phyloP scores from a whole-genome alignment of 2,888 invertebrate species.

The Eledona agricola region DNA sequence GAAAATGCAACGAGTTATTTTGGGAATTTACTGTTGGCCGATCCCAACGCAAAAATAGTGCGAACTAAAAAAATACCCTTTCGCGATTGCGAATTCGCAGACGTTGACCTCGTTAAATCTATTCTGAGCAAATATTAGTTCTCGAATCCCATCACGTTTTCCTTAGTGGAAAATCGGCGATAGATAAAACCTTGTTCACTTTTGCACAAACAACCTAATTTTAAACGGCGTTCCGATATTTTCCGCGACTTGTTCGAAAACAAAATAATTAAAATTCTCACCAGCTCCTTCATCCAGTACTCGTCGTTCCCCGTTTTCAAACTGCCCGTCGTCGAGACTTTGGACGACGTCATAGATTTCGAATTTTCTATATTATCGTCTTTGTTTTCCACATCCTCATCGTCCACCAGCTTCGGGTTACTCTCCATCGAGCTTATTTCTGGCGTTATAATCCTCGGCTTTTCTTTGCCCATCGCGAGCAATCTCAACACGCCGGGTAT shows the following conservation, averaged over 20 bases:
- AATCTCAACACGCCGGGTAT: constrained; percentile 29
- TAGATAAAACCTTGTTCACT: no score
- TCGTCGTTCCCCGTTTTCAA: constrained; percentile 30
- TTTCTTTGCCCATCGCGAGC: constrained; percentile 33
- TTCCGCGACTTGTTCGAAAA: no score
- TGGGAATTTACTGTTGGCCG: no score
- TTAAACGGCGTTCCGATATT: no score
- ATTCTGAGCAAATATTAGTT: no score
- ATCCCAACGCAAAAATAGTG: no score
- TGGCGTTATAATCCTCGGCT: constrained; percentile 7
- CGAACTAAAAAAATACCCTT: no score
- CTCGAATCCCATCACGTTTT: no score
- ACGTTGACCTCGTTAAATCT: constrained; percentile 12
- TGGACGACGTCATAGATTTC: constrained; percentile 16
- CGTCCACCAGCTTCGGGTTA: constrained; percentile 1
- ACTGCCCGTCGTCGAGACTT: constrained; percentile 11
- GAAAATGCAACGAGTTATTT: no score
- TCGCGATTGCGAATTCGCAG: constrained; percentile 10
- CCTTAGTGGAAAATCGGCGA: no score
- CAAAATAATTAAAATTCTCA: constrained; percentile 24
- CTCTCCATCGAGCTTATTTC: constrained; percentile 7
- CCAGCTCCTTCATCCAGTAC: constrained; percentile 37
- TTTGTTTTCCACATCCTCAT: constrained; percentile 5
- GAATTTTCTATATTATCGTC: constrained; percentile 16
- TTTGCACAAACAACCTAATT: no score